A percentile compares a stretch with the other conserved stretches of the same genome.
Evolutionary conservation across 2,797 vertebrate species (phyloP).

Genomic region (Syngnathus rostellatus): DNA sequence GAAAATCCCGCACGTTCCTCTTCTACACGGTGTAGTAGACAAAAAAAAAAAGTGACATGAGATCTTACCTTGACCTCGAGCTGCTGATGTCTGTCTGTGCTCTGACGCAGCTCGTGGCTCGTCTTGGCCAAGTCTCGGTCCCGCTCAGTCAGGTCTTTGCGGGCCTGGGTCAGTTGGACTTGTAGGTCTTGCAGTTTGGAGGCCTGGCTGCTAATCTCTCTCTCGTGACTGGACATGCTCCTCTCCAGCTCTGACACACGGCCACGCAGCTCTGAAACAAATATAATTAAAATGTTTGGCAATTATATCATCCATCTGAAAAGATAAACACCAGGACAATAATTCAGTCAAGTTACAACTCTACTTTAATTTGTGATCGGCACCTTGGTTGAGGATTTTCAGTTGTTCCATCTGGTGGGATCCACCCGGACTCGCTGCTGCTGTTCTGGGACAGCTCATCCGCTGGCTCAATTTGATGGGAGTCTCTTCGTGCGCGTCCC

Average conservation of each 20-base stretch:
- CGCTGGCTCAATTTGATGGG: conserved; percentile 58
- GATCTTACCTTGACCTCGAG: conserved; percentile 68
- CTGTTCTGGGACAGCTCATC: conserved; percentile 40
- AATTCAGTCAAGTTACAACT: neutral
- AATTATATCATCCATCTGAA: neutral
- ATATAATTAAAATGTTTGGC: conserved; percentile 3
- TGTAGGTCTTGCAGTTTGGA: conserved; percentile 76
- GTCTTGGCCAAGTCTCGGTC: conserved; percentile 74
- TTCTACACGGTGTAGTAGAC: neutral
- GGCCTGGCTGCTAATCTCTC: conserved; percentile 67
- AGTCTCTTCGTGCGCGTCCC: conserved; percentile 68
- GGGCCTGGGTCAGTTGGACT: conserved; percentile 71
- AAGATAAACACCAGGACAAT: neutral
- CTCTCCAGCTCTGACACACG: conserved; percentile 72
- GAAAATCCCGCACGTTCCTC: neutral
- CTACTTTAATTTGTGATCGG: neutral
- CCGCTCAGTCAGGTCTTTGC: conserved; percentile 73
- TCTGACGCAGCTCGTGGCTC: conserved; percentile 74
- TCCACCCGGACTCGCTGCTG: conserved; percentile 51
- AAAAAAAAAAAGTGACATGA: neutral
- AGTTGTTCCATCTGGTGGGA: conserved; percentile 72
- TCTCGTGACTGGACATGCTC: conserved; percentile 76
- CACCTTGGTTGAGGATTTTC: conserved; percentile 82
- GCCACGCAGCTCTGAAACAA: conserved; percentile 47
- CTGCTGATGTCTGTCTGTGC: conserved; percentile 69